A percentile compares a stretch with the other conserved stretches of the same genome.
Conservation (phyloP, 2,113 vertebrate species). For the Myotis yumanensis region DNA sequence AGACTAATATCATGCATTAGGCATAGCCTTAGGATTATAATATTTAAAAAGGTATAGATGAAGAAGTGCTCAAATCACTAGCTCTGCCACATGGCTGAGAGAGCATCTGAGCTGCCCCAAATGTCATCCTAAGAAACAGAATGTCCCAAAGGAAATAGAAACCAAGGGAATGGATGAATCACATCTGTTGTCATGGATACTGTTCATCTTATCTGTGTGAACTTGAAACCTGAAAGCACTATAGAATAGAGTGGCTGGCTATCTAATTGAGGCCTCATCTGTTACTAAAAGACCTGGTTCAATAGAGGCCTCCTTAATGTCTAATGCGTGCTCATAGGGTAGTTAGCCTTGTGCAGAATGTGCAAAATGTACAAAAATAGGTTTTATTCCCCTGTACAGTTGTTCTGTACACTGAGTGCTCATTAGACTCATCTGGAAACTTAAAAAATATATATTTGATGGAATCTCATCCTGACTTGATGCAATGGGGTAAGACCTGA, state of each 20-base stretch:
- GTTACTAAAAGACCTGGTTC: constrained; percentile 47
- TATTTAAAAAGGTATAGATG: constrained; percentile 38
- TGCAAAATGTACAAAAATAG: not conserved
- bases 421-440: constrained; percentile 6
- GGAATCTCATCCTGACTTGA: not conserved
- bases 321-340: constrained; percentile 44
- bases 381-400: not conserved
- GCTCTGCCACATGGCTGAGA: constrained; percentile 60
- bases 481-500: not conserved
- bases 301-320: constrained; percentile 1
- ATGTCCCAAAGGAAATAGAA: constrained; percentile 68
- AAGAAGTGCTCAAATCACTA: constrained; percentile 45
- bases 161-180: constrained; percentile 56
- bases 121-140: constrained; percentile 64
- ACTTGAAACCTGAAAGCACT: constrained; percentile 61
- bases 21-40: not conserved
- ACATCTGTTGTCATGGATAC: constrained; percentile 75
- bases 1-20: not conserved
- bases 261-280: constrained; percentile 66
- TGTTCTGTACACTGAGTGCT: not conserved
- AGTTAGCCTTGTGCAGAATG: not conserved
- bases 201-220: constrained; percentile 62
- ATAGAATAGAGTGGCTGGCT: constrained; percentile 33
- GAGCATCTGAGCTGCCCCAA: constrained; percentile 30
- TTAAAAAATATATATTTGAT: not conserved